These are phyloP conservation scores for Trichacis sp. DNA, from an alignment of 2,888 invertebrate genomes.

Conservation along the genomic window DNA sequence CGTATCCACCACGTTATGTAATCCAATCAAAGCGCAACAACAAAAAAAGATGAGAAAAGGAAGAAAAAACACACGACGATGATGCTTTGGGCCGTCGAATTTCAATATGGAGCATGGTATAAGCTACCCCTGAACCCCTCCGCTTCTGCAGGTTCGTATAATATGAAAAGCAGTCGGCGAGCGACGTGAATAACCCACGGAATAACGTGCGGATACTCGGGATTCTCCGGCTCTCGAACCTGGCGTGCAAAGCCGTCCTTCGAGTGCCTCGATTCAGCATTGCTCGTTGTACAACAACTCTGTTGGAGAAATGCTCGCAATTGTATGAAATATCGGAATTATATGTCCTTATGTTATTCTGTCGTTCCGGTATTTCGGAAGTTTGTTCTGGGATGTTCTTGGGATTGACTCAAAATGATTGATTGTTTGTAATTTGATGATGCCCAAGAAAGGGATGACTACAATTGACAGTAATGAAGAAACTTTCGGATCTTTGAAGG, in stretches of 20 bases:
- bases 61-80: too few species aligned
- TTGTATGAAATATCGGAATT: too few species aligned
- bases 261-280: conserved; percentile 22
- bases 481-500: too few species aligned
- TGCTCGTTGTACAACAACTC: conserved; percentile 10
- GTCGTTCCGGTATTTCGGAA: too few species aligned
- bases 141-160: conserved; percentile 17
- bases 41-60: too few species aligned
- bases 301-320: conserved; percentile 24
- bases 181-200: conserved; percentile 38
- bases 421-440: too few species aligned
- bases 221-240: conserved; percentile 27
- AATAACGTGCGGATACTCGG: conserved; percentile 36
- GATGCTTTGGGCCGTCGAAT: conserved; percentile 56
- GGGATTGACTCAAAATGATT: too few species aligned
- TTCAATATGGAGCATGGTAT: conserved; percentile 55
- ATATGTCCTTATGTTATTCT: too few species aligned
- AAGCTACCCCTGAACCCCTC: conserved; percentile 17
- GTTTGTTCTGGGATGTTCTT: too few species aligned
- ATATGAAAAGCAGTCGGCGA: conserved; percentile 39
- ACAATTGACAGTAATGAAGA: too few species aligned
- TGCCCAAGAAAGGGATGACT: too few species aligned
- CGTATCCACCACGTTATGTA: conserved; percentile 50
- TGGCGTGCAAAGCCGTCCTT: conserved; percentile 31
- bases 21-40: conserved; percentile 65